Evolutionary conservation across 2,888 invertebrate species (phyloP).

Genomic region (Chalcosyrphus nemorum): DNA sequence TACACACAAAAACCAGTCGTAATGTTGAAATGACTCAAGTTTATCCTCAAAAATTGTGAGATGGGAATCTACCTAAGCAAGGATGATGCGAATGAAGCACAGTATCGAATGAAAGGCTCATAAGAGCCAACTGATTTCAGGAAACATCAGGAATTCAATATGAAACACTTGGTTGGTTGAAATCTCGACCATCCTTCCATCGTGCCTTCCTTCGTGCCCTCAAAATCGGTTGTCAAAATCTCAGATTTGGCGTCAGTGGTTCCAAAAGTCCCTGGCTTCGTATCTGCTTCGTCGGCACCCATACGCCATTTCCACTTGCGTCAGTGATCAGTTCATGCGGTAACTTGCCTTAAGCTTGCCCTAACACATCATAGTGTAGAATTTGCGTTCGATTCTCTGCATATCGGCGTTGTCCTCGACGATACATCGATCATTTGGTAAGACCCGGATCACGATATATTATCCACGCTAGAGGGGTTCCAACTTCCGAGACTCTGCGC

Average conservation of each 20-base stretch:
- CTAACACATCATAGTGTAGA: conserved; percentile 3
- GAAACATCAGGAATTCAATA: no score
- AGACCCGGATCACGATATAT: conserved; percentile 72
- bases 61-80: no score
- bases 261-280: background rate
- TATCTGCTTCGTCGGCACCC: background rate
- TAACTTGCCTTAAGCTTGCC: conserved; percentile 15
- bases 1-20: no score
- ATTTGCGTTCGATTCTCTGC: conserved; percentile 17
- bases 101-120: no score
- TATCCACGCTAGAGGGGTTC: conserved; percentile 75
- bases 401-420: conserved; percentile 65
- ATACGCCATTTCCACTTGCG: background rate
- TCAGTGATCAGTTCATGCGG: background rate
- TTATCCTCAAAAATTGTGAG: no score
- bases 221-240: background rate
- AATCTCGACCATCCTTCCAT: background rate
- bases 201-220: background rate
- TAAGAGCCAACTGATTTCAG: no score
- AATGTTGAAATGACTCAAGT: no score
- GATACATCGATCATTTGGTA: conserved; percentile 74
- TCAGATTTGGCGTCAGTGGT: background rate
- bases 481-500: conserved; percentile 71
- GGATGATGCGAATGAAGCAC: no score
- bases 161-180: no score